These are phyloP conservation scores for Pseudochirops cupreus DNA, from an alignment of 2,797 vertebrate species.

Conservation along the genomic window DNA sequence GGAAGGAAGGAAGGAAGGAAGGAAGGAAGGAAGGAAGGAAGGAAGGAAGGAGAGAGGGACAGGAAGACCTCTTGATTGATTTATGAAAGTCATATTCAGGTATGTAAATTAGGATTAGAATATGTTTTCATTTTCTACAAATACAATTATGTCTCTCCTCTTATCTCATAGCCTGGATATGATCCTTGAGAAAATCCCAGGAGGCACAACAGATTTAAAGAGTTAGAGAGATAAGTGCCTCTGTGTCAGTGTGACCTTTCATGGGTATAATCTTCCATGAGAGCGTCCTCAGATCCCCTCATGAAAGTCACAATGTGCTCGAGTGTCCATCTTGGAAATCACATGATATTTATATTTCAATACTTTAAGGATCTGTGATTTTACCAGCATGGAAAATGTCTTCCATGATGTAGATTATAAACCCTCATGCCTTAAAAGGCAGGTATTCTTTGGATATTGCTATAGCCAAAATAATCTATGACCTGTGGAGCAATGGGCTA, in stretches of 20 bases:
- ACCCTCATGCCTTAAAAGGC: background rate
- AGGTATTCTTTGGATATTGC: background rate
- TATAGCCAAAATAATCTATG: background rate
- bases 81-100: no score
- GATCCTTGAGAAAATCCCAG: background rate
- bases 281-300: background rate
- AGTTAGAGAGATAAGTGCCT: background rate
- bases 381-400: background rate
- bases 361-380: background rate
- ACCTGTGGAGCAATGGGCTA: background rate
- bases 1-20: no score
- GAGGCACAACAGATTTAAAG: background rate
- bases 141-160: background rate
- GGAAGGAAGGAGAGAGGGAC: no score
- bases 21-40: no score
- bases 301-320: background rate
- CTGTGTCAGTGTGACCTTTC: background rate
- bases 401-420: background rate
- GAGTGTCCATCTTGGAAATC: background rate
- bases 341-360: background rate
- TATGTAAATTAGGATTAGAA: background rate
- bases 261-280: background rate
- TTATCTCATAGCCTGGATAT: background rate
- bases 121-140: background rate
- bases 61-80: no score